Conservation (phyloP, 2,113 vertebrate species). For the Brachypodius melanocephalos region DNA sequence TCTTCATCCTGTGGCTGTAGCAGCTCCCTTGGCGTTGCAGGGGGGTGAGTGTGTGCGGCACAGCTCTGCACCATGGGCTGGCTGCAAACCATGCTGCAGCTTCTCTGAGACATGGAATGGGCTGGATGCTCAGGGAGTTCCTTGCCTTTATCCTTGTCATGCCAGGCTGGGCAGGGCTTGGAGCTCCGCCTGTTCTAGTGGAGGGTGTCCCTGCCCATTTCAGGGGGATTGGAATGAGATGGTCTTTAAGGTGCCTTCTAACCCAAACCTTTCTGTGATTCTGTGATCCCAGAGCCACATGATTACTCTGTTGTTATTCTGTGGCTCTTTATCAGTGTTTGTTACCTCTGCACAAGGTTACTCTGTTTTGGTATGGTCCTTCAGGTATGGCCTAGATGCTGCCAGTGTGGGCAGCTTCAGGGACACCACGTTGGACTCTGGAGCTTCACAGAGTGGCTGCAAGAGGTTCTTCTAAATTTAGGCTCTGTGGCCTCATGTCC, state of each 20-base stretch:
- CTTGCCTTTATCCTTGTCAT: background rate
- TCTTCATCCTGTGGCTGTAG: background rate
- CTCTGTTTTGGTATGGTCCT: background rate
- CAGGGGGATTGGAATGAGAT: background rate
- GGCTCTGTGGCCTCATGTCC: background rate
- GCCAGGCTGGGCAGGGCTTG: background rate
- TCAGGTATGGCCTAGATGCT: background rate
- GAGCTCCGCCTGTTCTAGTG: background rate
- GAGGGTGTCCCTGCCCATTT: background rate
- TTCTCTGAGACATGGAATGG: background rate
- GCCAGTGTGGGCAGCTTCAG: background rate
- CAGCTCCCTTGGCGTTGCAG: accelerated
- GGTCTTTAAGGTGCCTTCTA: background rate
- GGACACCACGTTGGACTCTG: background rate
- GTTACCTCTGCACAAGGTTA: background rate
- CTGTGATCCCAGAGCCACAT: background rate
- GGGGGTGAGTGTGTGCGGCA: background rate
- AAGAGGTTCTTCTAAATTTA: background rate
- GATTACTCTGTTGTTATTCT: background rate
- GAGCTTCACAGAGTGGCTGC: background rate
- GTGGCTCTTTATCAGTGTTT: background rate
- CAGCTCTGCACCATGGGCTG: background rate
- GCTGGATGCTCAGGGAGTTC: background rate
- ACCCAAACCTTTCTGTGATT: background rate
- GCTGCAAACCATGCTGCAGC: background rate